phyloP scores from a whole-genome alignment of 2,888 invertebrate genomes.

The Bugula neritina region DNA sequence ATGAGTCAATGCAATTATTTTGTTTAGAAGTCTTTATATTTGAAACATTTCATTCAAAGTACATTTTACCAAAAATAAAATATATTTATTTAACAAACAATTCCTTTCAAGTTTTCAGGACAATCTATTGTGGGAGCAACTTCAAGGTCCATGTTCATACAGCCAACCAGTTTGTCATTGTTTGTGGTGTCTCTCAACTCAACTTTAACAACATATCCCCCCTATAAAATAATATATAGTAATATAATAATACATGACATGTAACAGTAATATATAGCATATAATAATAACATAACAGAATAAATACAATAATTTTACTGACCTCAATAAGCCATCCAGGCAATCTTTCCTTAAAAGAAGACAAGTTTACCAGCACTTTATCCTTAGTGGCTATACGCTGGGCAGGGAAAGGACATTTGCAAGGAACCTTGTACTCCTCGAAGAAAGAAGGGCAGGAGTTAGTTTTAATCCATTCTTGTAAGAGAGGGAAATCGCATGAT shows the following conservation, averaged over 20 bases:
- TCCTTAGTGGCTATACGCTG: background rate
- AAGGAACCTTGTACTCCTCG: background rate
- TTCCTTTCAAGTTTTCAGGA: background rate
- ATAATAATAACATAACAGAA: background rate
- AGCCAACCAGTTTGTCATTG: slow-evolving; percentile 11
- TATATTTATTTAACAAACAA: no score
- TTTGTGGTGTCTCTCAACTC: background rate
- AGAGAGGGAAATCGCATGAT: slow-evolving; percentile 15
- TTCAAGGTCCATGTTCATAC: background rate
- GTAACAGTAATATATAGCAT: background rate
- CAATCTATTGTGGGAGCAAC: background rate
- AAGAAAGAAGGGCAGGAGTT: background rate
- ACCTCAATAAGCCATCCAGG: slow-evolving; percentile 15
- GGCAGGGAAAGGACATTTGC: slow-evolving; percentile 1
- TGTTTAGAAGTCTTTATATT: no score
- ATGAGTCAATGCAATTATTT: no score
- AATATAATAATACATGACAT: background rate
- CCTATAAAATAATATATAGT: background rate
- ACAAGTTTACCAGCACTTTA: background rate
- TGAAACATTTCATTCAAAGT: no score
- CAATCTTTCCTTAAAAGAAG: background rate
- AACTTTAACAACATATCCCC: slow-evolving; percentile 7
- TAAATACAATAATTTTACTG: background rate
- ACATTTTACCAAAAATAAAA: no score
- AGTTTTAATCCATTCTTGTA: background rate